A percentile compares a stretch with the other conserved stretches of the same genome.
Evolutionary conservation across 2,113 vertebrate species (phyloP).

Genomic region (Coreoperca whiteheadi): DNA sequence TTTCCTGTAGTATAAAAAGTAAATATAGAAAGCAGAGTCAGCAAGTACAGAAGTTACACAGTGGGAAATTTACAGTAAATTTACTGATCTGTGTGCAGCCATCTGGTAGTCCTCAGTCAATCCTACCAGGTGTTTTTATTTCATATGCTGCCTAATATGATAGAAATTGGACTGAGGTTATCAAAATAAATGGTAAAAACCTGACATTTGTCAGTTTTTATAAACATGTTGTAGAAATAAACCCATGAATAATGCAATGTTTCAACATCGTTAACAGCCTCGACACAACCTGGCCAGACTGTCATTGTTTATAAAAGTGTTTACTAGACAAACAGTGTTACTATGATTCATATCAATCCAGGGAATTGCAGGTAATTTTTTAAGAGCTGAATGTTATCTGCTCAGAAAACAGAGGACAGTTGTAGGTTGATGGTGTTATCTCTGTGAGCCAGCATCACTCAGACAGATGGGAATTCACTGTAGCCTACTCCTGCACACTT

Average conservation of each 20-base stretch:
- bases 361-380: slow-evolving; percentile 22
- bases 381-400: slow-evolving; percentile 21
- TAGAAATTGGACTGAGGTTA: background rate
- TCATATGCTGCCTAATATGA: background rate
- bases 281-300: slow-evolving; percentile 4
- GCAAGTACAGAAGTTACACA: slow-evolving; percentile 8
- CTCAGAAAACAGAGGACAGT: slow-evolving; percentile 46
- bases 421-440: slow-evolving; percentile 64
- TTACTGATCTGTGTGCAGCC: slow-evolving; percentile 4
- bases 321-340: slow-evolving; percentile 15
- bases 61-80: slow-evolving; percentile 16
- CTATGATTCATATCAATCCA: slow-evolving; percentile 34
- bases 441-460: slow-evolving; percentile 54
- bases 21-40: slow-evolving; percentile 3
- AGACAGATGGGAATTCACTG: slow-evolving; percentile 48
- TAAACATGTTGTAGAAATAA: background rate
- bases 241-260: slow-evolving; percentile 5
- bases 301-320: slow-evolving; percentile 15
- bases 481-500: slow-evolving; percentile 21
- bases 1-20: background rate
- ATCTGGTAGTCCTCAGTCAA: slow-evolving; percentile 2
- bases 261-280: background rate
- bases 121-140: background rate
- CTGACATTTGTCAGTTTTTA: no score
- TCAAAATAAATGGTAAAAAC: no score